Evolutionary conservation across 1,140 invertebrate genomes (phyloP), one percentile per base, ranked within the genome.

Genomic region (Pseudomyrmex cubaensis): DNA sequence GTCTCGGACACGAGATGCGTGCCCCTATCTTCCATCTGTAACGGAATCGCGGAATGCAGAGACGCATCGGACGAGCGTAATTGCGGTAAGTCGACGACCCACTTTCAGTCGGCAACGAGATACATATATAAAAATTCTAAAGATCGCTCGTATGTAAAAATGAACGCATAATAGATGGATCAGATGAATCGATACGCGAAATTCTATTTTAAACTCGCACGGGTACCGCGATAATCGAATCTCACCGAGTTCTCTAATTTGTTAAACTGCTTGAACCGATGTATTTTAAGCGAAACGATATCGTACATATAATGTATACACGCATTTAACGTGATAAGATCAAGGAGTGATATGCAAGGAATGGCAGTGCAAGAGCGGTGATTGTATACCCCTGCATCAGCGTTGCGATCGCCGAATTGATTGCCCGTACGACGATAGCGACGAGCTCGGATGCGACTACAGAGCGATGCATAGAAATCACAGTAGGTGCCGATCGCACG

Each of bases 61-160:
- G 97, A 97, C 89, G 93, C 95, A 69, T 96, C 96, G n/a, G 98
- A 98, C 94, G 98, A 98, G 94, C 92, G 93, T 20, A 94, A 95
- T 88, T 97, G 96, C 89, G 93, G 96, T 96, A 95, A 95, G 95
- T 75, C 1, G 44, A 63, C 2, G 1, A 64, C 2, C 22, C 25
- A 52, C 50, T 46, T 48, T 62, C 9, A n/a, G 10, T 35, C 13
- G n/a, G n/a, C 2, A 56, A 22, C n/a, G 22, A 13, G 0, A 9
- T 13, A 20, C 3, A 2, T 10, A 8, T 54, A 54, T 4, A 69
- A 46, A 17, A 57, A 56, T 2, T 15, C 22, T 35, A 63, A 25
- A 52, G 0, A 7, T 35, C 5, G 5, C 35, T 62, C 2, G 10
- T 2, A 4, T 25, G 7, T 4, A 46, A 54, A 46, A n/a, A 10